Conservation (phyloP, 64 coral and sea anemone genomes). For the Porites australiensis region DNA sequence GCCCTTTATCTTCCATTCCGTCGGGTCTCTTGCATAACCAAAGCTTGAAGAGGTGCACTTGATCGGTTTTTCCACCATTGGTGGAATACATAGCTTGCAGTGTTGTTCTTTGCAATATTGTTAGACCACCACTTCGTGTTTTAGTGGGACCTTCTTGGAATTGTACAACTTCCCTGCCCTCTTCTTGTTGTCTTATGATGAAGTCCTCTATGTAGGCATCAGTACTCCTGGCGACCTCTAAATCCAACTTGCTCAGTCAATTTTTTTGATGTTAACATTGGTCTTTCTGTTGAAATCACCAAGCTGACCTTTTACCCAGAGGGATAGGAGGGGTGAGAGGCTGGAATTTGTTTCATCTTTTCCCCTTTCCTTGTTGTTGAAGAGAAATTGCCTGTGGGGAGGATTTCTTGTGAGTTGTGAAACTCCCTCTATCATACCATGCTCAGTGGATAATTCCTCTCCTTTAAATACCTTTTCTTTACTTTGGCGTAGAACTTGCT, state of each 20-base stretch:
- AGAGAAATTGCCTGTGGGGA: neutral
- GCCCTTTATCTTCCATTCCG: constrained; percentile 50
- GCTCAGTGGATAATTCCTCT: constrained; percentile 24
- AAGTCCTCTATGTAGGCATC: neutral
- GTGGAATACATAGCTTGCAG: constrained; percentile 57
- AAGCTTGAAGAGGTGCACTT: constrained; percentile 43
- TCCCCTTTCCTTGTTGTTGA: constrained; percentile 29
- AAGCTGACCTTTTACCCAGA: constrained; percentile 40
- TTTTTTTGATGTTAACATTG: constrained; percentile 24
- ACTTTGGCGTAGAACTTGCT: constrained; percentile 17
- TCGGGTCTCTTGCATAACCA: constrained; percentile 8
- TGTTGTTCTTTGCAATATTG: constrained; percentile 28
- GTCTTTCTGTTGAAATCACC: neutral
- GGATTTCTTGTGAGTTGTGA: neutral
- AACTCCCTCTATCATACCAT: constrained; percentile 36
- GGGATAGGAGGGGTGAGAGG: neutral
- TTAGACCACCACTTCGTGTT: constrained; percentile 52
- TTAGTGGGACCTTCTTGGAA: constrained; percentile 58
- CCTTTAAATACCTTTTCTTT: constrained; percentile 37
- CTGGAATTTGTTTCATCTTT: constrained; percentile 35
- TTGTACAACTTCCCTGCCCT: constrained; percentile 18
- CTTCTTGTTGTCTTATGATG: neutral
- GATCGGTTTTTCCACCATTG: constrained; percentile 46
- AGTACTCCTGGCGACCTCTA: neutral
- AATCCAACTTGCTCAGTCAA: constrained; percentile 34